A percentile compares a stretch with the other conserved stretches of the same genome.
Evolutionary conservation across 2,113 vertebrate species (phyloP).

Genomic region (Zeus faber): DNA sequence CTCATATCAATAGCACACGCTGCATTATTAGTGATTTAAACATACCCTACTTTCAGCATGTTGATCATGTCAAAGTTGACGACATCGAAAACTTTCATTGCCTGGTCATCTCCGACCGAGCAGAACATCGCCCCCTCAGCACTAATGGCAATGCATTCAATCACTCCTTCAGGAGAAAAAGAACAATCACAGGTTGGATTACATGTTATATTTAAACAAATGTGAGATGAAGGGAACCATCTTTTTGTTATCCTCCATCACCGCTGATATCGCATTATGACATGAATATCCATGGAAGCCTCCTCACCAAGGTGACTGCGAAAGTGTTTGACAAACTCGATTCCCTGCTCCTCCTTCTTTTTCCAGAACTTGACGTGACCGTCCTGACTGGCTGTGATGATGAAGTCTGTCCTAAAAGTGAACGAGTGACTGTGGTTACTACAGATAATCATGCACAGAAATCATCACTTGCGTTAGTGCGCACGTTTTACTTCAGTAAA

Average conservation of each 20-base stretch:
- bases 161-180: constrained; percentile 76
- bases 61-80: constrained; percentile 99
- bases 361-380: constrained; percentile 99
- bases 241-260: no score
- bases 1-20: not conserved
- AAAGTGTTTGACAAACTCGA: constrained; percentile 99
- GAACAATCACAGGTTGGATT: not conserved
- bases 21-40: constrained; percentile 16
- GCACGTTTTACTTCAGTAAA: no score
- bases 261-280: not conserved
- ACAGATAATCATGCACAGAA: no score
- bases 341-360: constrained; percentile 91
- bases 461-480: constrained; percentile 74
- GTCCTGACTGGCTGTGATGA: constrained; percentile 97
- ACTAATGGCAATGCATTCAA: constrained; percentile 91
- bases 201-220: not conserved
- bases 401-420: constrained; percentile 87
- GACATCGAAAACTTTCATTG: constrained; percentile 98
- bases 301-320: constrained; percentile 88
- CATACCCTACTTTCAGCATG: constrained; percentile 96
- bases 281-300: not conserved
- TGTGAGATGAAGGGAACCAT: not conserved
- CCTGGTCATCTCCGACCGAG: constrained; percentile 94
- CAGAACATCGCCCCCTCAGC: constrained; percentile 91
- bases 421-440: no score